Evolutionary conservation across 1,140 invertebrate genomes (phyloP).

Genomic region (Bombus balteatus): DNA sequence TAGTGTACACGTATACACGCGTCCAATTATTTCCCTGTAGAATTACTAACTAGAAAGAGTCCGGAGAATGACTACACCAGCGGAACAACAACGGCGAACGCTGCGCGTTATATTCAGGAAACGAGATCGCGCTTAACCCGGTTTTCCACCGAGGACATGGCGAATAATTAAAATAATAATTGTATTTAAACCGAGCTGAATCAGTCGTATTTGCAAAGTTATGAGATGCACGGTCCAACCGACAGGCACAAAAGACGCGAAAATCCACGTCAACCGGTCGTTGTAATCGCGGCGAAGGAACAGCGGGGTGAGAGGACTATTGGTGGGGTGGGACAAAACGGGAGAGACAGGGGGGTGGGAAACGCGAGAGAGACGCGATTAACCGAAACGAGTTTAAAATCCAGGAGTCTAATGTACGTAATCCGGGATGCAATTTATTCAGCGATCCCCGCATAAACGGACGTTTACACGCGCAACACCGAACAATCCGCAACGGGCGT

Average conservation of each 20-base stretch:
- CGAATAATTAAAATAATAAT: conserved; percentile 47
- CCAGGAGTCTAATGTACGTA: conserved; percentile 54
- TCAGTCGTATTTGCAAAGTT: conserved; percentile 34
- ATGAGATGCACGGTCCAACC: neutral
- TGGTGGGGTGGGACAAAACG: too few relatives aligned
- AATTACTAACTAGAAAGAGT: neutral
- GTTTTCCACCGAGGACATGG: neutral
- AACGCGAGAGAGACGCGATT: conserved; percentile 16
- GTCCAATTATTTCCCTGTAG: too few relatives aligned
- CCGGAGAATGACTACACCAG: neutral
- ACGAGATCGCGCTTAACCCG: conserved; percentile 3
- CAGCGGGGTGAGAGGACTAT: neutral
- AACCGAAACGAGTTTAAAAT: conserved; percentile 55
- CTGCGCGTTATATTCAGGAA: conserved; percentile 6
- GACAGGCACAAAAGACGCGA: conserved; percentile 2
- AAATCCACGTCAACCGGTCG: conserved; percentile 21
- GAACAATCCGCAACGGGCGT: conserved; percentile 33
- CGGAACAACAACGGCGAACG: neutral
- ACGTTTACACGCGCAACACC: conserved; percentile 41
- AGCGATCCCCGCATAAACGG: conserved; percentile 40
- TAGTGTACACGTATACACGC: too few relatives aligned
- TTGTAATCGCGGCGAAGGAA: conserved; percentile 3
- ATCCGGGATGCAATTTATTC: conserved; percentile 54
- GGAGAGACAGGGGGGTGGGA: too few relatives aligned
- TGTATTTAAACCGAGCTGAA: conserved; percentile 35